Evolutionary conservation across 2,888 invertebrate species (phyloP), one percentile per base, ranked within the genome.

Genomic region (Amphipoea oculea): DNA sequence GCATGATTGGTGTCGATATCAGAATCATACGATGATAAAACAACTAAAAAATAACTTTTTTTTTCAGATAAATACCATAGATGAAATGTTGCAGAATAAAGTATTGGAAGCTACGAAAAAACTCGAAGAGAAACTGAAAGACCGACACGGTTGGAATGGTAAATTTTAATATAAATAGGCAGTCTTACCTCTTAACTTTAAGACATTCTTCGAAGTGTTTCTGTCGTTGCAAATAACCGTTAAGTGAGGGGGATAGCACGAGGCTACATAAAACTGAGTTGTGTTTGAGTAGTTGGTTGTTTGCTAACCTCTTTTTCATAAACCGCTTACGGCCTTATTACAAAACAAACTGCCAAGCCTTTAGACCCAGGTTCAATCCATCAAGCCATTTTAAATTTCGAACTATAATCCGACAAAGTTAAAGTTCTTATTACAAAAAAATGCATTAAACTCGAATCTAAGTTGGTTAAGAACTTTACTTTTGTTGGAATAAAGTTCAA

Each of bases 41-140:
- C 4, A n/a, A 29, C 42, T 23, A 40, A 40, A 40, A 40, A 40
- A 40, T 4, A 40, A 40, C 48, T 14, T 65, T 48, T 42, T 17
- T 62, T 95, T 93, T n/a, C 92, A 96, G 96, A 76, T 96, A 51
- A 93, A 93, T 71, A 77, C 85, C 1, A 84, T 93, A 4, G 93
- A 95, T 78, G 93, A 95, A 2, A 81, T 89, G 4, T 76, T 95
- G 20, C 66, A 93, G 17, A 91, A 92, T 76, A 93, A 93, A 84
- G 82, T 89, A 0, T 78, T 73, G 36, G 95, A 94, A 40, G 89
- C 90, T 0, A 90, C 92, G 78, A 92, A 91, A 62, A 90, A 84
- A 69, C 88, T 95, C 1, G 92, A 92, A 81, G 92, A 94, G 14
- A 93, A 93, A 84, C 60, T 95, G 20, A 88, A 88, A 3, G 90